These are phyloP conservation scores for Macquaria ambigua DNA, from an alignment of 2,113 vertebrate genomes.

Conservation along the genomic window DNA sequence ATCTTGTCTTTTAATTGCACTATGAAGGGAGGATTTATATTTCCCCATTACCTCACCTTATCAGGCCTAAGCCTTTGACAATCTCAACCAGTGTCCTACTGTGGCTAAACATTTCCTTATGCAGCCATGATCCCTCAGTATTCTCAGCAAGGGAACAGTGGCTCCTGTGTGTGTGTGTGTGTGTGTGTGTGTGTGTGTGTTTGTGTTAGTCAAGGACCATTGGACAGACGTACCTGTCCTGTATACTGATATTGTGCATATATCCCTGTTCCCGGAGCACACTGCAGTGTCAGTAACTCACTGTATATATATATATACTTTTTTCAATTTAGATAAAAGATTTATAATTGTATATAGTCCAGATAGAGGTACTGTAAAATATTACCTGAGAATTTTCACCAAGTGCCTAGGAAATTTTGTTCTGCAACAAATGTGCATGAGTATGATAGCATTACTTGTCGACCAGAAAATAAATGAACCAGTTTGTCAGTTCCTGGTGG, in stretches of 20 bases:
- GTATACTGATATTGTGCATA: conserved; percentile 25
- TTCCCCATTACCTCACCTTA: conserved; percentile 75
- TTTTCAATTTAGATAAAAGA: conserved; percentile 44
- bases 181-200: neutral
- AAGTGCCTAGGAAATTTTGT: conserved; percentile 76
- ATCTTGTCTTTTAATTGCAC: conserved; percentile 77
- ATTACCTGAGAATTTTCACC: conserved; percentile 69
- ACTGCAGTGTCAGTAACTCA: conserved; percentile 33
- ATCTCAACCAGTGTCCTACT: conserved; percentile 68
- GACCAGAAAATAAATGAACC: conserved; percentile 56
- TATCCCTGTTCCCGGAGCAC: conserved; percentile 17
- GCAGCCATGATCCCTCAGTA: conserved; percentile 54
- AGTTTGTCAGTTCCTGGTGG: conserved; percentile 42
- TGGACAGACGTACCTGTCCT: conserved; percentile 32
- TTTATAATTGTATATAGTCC: conserved; percentile 65
- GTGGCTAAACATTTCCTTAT: conserved; percentile 51
- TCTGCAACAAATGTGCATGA: conserved; percentile 67
- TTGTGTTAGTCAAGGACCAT: conserved; percentile 36
- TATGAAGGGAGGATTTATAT: conserved; percentile 71
- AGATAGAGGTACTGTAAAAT: conserved; percentile 71
- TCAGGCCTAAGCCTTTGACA: conserved; percentile 74
- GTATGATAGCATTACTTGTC: conserved; percentile 66
- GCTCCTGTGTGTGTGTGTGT: conserved; percentile 10
- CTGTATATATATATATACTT: conserved; percentile 22
- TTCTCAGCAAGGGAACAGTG: conserved; percentile 47